These are phyloP conservation scores for Eira barbara DNA, from an alignment of 2,113 vertebrate species.

Conservation along the genomic window DNA sequence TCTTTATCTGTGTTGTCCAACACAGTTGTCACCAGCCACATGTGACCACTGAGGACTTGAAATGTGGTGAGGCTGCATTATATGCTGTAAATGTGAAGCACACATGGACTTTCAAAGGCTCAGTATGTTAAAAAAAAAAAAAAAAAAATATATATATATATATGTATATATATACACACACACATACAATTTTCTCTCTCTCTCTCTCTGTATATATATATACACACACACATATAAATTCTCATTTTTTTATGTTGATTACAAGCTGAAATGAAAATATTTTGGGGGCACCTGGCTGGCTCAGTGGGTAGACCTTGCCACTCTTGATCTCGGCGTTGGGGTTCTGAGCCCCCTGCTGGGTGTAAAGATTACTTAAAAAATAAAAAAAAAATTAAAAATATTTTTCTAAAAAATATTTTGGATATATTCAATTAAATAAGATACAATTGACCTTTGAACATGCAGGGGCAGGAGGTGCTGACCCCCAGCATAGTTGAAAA, in stretches of 20 bases:
- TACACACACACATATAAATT: no score
- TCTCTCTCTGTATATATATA: no score
- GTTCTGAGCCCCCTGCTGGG: no score
- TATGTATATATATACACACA: no score
- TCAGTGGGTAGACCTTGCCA: no score
- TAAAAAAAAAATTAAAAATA: no score
- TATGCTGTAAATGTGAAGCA: not conserved
- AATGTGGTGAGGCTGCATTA: not conserved
- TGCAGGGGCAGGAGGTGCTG: not conserved
- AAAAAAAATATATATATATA: not conserved
- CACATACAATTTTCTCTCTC: no score
- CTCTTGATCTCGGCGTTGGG: no score
- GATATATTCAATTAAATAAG: not conserved
- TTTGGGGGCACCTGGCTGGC: no score
- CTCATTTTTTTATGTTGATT: not conserved
- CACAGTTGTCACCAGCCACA: not conserved
- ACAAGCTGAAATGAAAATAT: not conserved
- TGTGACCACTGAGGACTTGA: no score
- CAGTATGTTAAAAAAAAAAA: not conserved
- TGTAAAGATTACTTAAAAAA: no score
- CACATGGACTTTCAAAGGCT: not conserved
- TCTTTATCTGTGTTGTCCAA: not conserved
- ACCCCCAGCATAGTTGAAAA: not conserved
- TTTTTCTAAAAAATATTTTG: not conserved
- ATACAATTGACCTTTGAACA: not conserved